phyloP scores from a whole-genome alignment of 2,113 vertebrate species.

The Prunella himalayana region DNA sequence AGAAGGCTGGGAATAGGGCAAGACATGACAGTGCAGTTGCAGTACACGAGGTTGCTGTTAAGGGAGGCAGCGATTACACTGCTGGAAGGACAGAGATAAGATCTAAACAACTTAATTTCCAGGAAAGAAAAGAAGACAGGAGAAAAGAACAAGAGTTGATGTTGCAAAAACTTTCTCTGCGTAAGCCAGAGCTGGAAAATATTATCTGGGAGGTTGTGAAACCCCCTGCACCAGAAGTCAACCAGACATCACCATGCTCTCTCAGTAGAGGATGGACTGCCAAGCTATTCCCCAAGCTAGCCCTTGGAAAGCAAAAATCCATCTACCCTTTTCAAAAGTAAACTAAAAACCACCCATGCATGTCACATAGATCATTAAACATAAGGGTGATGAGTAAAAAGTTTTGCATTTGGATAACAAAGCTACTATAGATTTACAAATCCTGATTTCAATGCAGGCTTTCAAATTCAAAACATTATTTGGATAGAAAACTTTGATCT shows the following conservation, averaged over 20 bases:
- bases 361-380: neutral
- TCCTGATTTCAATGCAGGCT: neutral
- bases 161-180: neutral
- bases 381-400: neutral
- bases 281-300: neutral
- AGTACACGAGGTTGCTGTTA: neutral
- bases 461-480: neutral
- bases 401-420: neutral
- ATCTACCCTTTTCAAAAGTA: neutral
- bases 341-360: neutral
- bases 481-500: neutral
- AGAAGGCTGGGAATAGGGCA: neutral
- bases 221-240: neutral
- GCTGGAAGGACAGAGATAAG: neutral
- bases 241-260: rapidly evolving
- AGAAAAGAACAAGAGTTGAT: neutral
- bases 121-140: neutral
- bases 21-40: neutral
- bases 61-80: neutral
- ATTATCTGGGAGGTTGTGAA: neutral
- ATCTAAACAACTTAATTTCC: neutral
- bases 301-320: neutral
- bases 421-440: neutral
- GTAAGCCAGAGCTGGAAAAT: neutral
- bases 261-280: neutral